Percentiles rank a stretch among this genome's conserved stretches.
These are phyloP conservation scores for Dryocosmus kuriphilus DNA, from an alignment of 2,888 invertebrate genomes.

Conservation along the genomic window DNA sequence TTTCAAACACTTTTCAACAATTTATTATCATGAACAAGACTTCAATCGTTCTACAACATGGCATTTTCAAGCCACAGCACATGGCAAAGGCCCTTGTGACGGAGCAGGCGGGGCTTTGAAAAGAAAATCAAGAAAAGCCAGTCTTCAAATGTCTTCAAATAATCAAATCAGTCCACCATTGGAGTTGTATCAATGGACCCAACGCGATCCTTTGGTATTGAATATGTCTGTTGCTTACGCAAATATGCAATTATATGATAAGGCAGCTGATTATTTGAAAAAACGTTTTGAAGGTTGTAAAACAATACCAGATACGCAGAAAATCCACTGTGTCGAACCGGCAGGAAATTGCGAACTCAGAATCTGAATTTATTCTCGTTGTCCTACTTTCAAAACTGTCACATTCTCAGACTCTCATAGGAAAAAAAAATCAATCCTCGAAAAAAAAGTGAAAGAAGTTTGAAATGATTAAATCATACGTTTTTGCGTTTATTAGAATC, in stretches of 20 bases:
- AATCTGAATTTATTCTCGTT: too few species aligned
- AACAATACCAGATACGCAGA: neutral
- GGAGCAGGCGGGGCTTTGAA: constrained; percentile 18
- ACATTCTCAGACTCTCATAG: too few species aligned
- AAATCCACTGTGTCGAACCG: too few species aligned
- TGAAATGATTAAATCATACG: too few species aligned
- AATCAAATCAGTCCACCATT: neutral
- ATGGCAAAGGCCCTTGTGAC: constrained; percentile 38
- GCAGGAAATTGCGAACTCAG: too few species aligned
- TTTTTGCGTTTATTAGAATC: too few species aligned
- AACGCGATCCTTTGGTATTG: neutral
- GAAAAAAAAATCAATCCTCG: too few species aligned
- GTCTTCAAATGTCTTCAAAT: neutral
- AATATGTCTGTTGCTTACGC: neutral
- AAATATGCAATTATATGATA: neutral
- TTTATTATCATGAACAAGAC: constrained; percentile 11
- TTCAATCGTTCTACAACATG: constrained; percentile 10
- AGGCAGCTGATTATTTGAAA: neutral
- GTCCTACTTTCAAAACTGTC: too few species aligned
- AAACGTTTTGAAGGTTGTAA: neutral
- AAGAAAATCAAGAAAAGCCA: neutral
- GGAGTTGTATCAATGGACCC: neutral
- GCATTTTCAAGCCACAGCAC: constrained; percentile 37
- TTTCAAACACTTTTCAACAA: constrained; percentile 17
- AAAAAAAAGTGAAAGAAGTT: too few species aligned